A percentile compares a stretch with the other conserved stretches of the same genome.
Conservation (phyloP, 2,113 vertebrate species). For the Hippoglossus stenolepis region DNA sequence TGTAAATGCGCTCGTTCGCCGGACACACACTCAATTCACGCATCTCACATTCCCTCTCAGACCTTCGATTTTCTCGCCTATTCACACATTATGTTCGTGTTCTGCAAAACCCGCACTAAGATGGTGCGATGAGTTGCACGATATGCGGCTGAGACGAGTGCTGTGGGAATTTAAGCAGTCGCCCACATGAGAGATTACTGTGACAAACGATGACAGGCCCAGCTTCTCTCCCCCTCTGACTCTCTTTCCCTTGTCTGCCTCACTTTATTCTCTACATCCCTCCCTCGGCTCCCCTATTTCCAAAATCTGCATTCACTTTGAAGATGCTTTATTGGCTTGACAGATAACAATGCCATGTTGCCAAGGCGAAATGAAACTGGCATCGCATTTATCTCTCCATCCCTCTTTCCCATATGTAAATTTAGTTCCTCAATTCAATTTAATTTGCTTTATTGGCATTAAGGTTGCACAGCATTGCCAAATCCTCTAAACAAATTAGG, state of each 20-base stretch:
- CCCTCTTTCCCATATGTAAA: not conserved
- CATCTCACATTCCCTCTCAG: constrained; percentile 12
- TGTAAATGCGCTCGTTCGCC: constrained; percentile 20
- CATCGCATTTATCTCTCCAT: constrained; percentile 19
- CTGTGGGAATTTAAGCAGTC: constrained; percentile 56
- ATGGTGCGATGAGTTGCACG: constrained; percentile 30
- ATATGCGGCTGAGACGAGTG: constrained; percentile 33
- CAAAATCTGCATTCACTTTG: constrained; percentile 39
- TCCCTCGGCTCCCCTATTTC: constrained; percentile 21
- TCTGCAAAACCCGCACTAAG: constrained; percentile 37
- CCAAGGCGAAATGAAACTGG: constrained; percentile 12
- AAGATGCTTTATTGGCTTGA: constrained; percentile 32
- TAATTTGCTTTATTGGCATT: constrained; percentile 42
- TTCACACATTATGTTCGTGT: constrained; percentile 52
- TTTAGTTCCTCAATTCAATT: constrained; percentile 38
- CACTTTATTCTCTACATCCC: constrained; percentile 40
- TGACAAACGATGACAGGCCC: constrained; percentile 60
- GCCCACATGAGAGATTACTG: constrained; percentile 61
- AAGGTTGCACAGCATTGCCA: constrained; percentile 20
- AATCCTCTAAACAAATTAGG: constrained; percentile 52
- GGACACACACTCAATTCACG: constrained; percentile 16
- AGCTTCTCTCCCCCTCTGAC: constrained; percentile 31
- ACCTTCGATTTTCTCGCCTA: constrained; percentile 26
- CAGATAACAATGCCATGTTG: constrained; percentile 24
- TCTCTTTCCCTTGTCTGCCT: constrained; percentile 38